phyloP scores from a whole-genome alignment of 2,113 vertebrate species.

The Calidris pygmaea region DNA sequence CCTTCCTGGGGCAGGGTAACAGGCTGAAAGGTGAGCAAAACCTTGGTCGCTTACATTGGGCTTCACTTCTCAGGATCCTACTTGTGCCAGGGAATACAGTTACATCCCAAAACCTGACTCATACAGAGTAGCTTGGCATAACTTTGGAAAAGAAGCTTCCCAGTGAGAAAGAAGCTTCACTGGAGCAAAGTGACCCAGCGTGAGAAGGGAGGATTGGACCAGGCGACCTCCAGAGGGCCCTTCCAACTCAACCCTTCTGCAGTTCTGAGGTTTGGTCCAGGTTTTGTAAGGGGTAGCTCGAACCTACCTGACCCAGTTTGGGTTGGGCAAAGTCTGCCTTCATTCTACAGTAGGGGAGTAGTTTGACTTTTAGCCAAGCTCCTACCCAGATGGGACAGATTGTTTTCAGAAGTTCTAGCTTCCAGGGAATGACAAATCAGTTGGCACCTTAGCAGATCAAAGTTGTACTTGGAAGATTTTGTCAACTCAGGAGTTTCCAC shows the following conservation, averaged over 20 bases:
- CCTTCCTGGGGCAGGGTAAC: neutral
- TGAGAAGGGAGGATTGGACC: neutral
- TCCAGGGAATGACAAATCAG: neutral
- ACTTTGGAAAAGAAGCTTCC: neutral
- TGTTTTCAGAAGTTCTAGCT: neutral
- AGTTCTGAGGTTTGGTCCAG: neutral
- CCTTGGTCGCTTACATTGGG: fast-evolving
- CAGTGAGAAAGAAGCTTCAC: neutral
- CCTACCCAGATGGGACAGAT: neutral
- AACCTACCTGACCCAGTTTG: too few species aligned
- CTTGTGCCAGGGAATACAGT: neutral
- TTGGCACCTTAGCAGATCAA: neutral
- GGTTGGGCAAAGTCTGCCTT: neutral
- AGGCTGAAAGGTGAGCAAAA: neutral
- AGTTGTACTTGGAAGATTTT: neutral
- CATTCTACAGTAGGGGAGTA: neutral
- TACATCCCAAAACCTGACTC: neutral
- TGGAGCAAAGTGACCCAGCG: neutral
- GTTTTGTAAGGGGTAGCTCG: neutral
- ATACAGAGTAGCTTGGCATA: neutral
- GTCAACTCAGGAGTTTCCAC: neutral
- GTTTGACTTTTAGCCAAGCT: neutral
- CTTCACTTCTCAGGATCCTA: neutral
- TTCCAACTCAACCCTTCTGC: neutral
- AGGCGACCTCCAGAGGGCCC: too few species aligned